Conservation (phyloP, 2,797 vertebrate genomes). For the Carcharodon carcharias region DNA sequence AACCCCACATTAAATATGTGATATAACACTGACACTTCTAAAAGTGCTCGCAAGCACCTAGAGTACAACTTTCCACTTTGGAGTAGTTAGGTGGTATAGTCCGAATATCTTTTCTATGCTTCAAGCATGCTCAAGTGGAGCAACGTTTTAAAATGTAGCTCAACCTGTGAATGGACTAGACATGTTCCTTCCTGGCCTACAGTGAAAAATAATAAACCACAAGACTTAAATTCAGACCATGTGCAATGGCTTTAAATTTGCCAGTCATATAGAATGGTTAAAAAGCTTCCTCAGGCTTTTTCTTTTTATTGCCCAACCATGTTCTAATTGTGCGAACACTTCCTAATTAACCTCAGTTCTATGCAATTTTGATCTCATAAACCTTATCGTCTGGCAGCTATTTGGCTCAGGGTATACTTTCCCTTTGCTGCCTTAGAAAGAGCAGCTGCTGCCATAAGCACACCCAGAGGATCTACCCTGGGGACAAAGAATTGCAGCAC, state of each 20-base stretch:
- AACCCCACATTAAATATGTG: background rate
- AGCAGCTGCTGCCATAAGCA: slow-evolving; percentile 2
- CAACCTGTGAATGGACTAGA: background rate
- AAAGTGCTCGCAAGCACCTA: background rate
- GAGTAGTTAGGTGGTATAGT: background rate
- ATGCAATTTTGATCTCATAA: slow-evolving; percentile 12
- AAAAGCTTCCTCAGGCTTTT: background rate
- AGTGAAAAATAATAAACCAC: slow-evolving; percentile 1
- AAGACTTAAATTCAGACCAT: slow-evolving; percentile 21
- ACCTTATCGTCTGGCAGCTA: slow-evolving; percentile 17
- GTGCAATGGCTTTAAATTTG: background rate
- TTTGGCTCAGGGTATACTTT: background rate
- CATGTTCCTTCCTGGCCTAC: slow-evolving; percentile 11
- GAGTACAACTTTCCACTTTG: background rate
- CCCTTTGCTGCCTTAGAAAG: background rate
- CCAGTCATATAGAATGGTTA: slow-evolving; percentile 20
- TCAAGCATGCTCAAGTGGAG: background rate
- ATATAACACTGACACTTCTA: too few species aligned
- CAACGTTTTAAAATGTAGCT: background rate
- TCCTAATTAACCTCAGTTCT: slow-evolving; percentile 21
- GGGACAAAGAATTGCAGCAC: background rate
- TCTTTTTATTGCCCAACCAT: background rate
- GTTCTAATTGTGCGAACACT: slow-evolving; percentile 21
- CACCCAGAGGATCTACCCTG: background rate
- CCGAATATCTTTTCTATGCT: background rate